Evolutionary conservation across 2,797 vertebrate species (phyloP), one percentile per base, ranked within the genome.

Genomic region (Parotocinclus haroldoi): DNA sequence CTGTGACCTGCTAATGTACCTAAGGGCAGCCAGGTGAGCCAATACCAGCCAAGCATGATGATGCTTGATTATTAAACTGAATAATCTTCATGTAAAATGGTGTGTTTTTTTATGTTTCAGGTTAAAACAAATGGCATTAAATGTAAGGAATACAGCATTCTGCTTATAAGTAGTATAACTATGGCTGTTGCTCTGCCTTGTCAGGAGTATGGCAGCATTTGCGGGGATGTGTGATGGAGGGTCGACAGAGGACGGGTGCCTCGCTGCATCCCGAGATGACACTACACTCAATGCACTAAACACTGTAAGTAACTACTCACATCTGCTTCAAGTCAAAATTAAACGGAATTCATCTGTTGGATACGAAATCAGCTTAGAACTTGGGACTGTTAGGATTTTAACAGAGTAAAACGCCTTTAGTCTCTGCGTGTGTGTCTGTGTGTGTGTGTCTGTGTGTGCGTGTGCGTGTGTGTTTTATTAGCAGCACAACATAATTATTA

Each of bases 181-280:
- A 3, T 74, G 10, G 66, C 44, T 81, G 38, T 82, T 27, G 27
- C 27, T 27, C 27, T 27, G 5, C 27, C 27, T 27, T 68, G 60
- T 49, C 88, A 99, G 97, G 94, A 99, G 97, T 87, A 99, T 99
- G 96, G 97, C 97, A 52, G 97, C 97, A 9, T 99, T 99, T 79
- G 97, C 97, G 46, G 97, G 97, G 66, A 99, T 99, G 97, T 99
- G 97, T 77, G 97, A 99, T 1, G 97, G 97, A 73, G 97, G 97
- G 64, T 98, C 96, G 61, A 99, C 96, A 1, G 97, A 99, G 87
- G 97, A 99, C 0, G 97, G 97, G 50, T 99, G 96, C 58, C 88
- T 98, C 0, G 97, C 97, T 53, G 97, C 97, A 10, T 99, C 97
- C 51, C 87, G 96, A 73, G 97, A 99, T 0, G 97, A 99, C 91